A percentile compares a stretch with the other conserved stretches of the same genome.
Conservation (phyloP, 2,888 invertebrate species). For the Acleris holmiana region DNA sequence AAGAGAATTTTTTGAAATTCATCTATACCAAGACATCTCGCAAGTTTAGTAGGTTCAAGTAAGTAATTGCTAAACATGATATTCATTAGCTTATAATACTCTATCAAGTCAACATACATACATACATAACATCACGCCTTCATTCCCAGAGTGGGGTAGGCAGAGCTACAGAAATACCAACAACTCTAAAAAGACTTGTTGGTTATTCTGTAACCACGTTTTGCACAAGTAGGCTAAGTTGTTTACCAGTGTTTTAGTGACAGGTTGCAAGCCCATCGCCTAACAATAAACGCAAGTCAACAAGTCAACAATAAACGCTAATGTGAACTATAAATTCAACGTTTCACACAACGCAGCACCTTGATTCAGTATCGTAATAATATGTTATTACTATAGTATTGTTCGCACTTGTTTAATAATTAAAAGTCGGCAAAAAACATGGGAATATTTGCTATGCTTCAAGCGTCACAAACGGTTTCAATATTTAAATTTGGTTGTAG, state of each 20-base stretch:
- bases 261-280: too few relatives aligned
- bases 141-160: too few relatives aligned
- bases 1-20: too few relatives aligned
- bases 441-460: slow-evolving; percentile 43
- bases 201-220: too few relatives aligned
- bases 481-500: too few relatives aligned
- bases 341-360: slow-evolving; percentile 20
- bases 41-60: not conserved
- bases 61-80: not conserved
- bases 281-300: too few relatives aligned
- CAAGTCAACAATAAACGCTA: not conserved
- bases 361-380: slow-evolving; percentile 24
- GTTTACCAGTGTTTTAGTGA: too few relatives aligned
- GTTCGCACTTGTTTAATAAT: slow-evolving; percentile 44
- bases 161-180: too few relatives aligned
- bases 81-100: not conserved
- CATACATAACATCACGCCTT: too few relatives aligned
- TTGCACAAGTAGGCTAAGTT: too few relatives aligned
- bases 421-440: slow-evolving; percentile 38
- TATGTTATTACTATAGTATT: slow-evolving; percentile 35
- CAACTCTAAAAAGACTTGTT: too few relatives aligned
- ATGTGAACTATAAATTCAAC: slow-evolving; percentile 9
- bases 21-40: too few relatives aligned
- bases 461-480: not conserved
- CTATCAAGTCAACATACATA: slow-evolving; percentile 4